Evolutionary conservation across 2,797 vertebrate species (phyloP).

Genomic region (Sebastiscus albofasciatus): DNA sequence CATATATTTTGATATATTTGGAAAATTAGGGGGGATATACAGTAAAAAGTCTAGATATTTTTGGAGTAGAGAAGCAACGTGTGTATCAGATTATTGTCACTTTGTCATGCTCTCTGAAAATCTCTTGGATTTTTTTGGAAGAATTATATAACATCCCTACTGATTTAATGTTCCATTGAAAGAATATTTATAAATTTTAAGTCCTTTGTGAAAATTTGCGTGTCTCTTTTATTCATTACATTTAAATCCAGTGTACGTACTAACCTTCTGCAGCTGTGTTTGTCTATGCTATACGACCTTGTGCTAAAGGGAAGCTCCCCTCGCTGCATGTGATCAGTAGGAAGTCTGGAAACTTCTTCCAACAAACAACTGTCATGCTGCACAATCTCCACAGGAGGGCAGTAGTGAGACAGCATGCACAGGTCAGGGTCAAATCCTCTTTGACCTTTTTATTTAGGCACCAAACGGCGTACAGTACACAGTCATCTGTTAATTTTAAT

Average conservation of each 20-base stretch:
- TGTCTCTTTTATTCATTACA: constrained; percentile 40
- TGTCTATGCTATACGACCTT: neutral
- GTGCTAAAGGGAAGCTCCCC: neutral
- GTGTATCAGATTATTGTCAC: constrained; percentile 79
- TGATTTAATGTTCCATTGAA: constrained; percentile 84
- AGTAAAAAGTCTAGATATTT: constrained; percentile 78
- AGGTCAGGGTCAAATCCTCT: constrained; percentile 32
- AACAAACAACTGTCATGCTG: constrained; percentile 1
- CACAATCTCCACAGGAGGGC: constrained; percentile 64
- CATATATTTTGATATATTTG: constrained; percentile 82
- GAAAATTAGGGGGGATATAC: constrained; percentile 45
- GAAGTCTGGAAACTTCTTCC: neutral
- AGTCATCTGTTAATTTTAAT: constrained; percentile 9
- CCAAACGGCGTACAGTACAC: neutral
- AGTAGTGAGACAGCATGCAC: constrained; percentile 38
- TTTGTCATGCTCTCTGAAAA: constrained; percentile 78
- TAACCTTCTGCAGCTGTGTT: neutral
- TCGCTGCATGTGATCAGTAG: neutral
- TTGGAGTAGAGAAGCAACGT: constrained; percentile 78
- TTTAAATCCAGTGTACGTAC: neutral
- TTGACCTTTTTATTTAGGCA: constrained; percentile 25
- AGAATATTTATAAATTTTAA: constrained; percentile 86
- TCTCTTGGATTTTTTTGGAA: constrained; percentile 61
- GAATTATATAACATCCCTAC: constrained; percentile 78
- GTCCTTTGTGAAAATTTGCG: constrained; percentile 78